Evolutionary conservation across 2,113 vertebrate genomes (phyloP).

Genomic region (Fulmarus glacialis): DNA sequence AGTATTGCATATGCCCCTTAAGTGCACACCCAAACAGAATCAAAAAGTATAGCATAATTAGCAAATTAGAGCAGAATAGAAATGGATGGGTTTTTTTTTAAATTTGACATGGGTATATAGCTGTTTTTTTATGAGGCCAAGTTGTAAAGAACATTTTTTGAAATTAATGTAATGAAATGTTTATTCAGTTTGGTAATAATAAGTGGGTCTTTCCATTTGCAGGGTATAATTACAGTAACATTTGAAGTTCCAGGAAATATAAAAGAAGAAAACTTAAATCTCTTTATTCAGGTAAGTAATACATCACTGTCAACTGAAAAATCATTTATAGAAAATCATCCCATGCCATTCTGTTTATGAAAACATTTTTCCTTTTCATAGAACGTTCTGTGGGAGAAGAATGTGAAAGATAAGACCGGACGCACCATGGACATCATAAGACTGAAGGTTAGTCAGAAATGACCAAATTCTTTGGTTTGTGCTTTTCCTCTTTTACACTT

Average conservation of each 20-base stretch:
- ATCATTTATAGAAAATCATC: not conserved
- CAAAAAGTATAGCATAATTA: not conserved
- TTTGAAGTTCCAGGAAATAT: constrained; percentile 89
- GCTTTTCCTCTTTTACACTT: not conserved
- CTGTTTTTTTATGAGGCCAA: not conserved
- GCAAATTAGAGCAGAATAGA: not conserved
- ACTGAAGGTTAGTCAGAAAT: constrained; percentile 82
- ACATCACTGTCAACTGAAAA: not conserved
- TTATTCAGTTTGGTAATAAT: not conserved
- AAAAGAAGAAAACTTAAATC: constrained; percentile 86
- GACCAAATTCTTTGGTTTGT: not conserved
- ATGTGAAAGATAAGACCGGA: constrained; percentile 82
- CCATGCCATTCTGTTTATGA: not conserved
- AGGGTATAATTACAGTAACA: constrained; percentile 92
- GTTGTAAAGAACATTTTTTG: not conserved
- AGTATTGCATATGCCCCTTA: accelerated
- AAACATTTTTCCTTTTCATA: constrained; percentile 64
- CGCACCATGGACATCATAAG: constrained; percentile 88
- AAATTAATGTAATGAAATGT: not conserved
- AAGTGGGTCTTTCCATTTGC: constrained; percentile 18
- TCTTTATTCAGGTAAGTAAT: constrained; percentile 89
- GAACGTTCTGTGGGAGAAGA: constrained; percentile 96
- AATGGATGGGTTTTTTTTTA: not conserved
- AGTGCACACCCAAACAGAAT: not conserved
- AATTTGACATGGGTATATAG: not conserved